A percentile compares a stretch with the other conserved stretches of the same genome.
These are phyloP conservation scores for Cassiopea andromeda DNA, from an alignment of 30 jellyfish, hydroid and myxozoan genomes.

Conservation along the genomic window DNA sequence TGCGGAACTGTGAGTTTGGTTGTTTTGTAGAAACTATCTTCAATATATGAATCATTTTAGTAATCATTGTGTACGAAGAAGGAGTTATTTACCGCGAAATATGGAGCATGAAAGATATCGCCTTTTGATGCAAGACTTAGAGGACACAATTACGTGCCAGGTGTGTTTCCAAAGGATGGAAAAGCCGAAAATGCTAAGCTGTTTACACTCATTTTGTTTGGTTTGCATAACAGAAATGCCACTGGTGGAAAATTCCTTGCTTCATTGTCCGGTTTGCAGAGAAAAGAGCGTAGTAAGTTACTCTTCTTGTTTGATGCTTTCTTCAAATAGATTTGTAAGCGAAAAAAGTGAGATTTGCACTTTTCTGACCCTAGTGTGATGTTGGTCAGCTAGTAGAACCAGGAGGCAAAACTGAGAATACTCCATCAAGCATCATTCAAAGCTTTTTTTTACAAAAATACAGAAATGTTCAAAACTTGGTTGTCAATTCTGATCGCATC, in stretches of 20 bases:
- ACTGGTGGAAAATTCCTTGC: background rate
- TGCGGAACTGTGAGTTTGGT: no score
- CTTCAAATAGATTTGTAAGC: background rate
- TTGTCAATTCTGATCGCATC: no score
- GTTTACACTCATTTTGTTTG: background rate
- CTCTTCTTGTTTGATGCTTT: background rate
- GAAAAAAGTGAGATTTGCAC: no score
- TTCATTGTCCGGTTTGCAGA: background rate
- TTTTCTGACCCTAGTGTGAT: no score
- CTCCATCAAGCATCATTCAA: no score
- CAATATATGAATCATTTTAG: no score
- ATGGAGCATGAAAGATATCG: background rate
- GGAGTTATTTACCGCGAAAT: background rate
- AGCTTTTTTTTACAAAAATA: no score
- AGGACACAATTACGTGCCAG: background rate
- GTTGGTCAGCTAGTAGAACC: no score
- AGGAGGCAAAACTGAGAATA: no score
- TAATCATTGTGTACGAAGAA: no score
- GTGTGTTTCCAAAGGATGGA: background rate
- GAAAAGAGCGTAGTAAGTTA: background rate
- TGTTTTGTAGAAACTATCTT: no score
- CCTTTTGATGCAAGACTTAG: background rate
- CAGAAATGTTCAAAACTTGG: no score
- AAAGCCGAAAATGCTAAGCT: background rate
- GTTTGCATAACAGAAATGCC: background rate